phyloP scores from a whole-genome alignment of 1,140 invertebrate species.

The Leptonema lineaticorne region DNA sequence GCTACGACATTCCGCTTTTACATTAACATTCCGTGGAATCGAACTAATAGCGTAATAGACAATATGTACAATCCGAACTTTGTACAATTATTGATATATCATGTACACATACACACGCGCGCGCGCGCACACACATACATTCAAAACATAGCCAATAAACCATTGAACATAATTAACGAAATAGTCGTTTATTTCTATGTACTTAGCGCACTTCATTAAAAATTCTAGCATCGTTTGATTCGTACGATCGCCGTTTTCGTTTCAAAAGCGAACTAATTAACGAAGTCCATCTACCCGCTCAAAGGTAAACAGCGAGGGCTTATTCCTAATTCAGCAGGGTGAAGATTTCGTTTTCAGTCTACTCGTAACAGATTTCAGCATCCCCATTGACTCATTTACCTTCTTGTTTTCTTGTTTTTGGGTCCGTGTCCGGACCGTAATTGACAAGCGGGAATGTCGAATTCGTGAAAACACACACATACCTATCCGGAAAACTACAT shows the following conservation, averaged over 20 bases:
- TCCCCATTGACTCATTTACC: conserved; percentile 36
- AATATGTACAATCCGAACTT: too few relatives aligned
- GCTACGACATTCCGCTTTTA: too few relatives aligned
- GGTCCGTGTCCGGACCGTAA: conserved; percentile 8
- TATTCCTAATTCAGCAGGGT: conserved; percentile 38
- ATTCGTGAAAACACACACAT: background rate
- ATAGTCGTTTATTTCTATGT: background rate
- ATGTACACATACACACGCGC: too few relatives aligned
- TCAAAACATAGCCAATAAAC: background rate
- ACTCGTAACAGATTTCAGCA: conserved; percentile 27
- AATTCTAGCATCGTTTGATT: conserved; percentile 28
- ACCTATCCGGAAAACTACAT: background rate
- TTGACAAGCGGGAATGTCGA: too few relatives aligned
- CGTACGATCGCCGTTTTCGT: conserved; percentile 19
- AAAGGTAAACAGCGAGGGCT: conserved; percentile 34
- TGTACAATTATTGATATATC: too few relatives aligned
- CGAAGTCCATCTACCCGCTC: conserved; percentile 35
- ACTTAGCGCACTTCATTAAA: conserved; percentile 7
- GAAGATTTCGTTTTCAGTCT: conserved; percentile 37
- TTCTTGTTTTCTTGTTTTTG: conserved; percentile 38
- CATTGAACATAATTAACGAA: background rate
- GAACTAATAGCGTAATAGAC: too few relatives aligned
- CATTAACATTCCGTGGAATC: too few relatives aligned
- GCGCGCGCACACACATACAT: too few relatives aligned
- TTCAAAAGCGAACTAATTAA: conserved; percentile 38